phyloP scores from a whole-genome alignment of 2,797 vertebrate species.

The Leontopithecus rosalia region DNA sequence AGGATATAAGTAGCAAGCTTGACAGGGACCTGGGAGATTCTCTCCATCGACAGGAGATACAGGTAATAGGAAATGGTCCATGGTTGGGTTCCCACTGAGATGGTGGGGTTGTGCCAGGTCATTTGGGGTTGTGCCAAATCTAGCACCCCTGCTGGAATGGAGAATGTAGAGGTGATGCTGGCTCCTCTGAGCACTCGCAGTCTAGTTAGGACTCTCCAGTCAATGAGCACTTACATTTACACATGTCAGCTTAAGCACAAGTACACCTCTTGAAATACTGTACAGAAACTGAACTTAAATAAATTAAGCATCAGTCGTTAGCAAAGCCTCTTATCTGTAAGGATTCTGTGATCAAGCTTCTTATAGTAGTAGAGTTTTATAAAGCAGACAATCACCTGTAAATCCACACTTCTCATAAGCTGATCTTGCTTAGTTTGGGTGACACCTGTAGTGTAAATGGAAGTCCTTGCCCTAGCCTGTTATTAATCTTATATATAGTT shows the following conservation, averaged over 20 bases:
- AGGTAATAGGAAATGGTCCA: slow-evolving; percentile 55
- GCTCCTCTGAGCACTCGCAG: background rate
- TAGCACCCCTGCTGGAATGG: background rate
- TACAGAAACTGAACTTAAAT: background rate
- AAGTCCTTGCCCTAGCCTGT: background rate
- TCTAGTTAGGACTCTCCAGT: background rate
- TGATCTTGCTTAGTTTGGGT: background rate
- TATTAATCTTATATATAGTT: background rate
- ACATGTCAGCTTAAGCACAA: fast-evolving
- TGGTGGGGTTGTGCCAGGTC: background rate
- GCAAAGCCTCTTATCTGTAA: background rate
- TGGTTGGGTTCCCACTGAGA: background rate
- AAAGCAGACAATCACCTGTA: background rate
- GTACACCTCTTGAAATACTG: background rate
- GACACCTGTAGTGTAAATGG: background rate
- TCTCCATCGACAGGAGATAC: slow-evolving; percentile 52
- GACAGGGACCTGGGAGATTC: slow-evolving; percentile 73
- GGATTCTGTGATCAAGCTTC: background rate
- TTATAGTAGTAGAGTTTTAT: background rate
- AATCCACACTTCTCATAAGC: background rate
- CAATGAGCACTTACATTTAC: background rate
- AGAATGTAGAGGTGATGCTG: too few species aligned
- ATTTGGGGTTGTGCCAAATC: fast-evolving
- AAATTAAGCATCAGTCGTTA: background rate
- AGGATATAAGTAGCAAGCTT: slow-evolving; percentile 84